These are phyloP conservation scores for Austrofundulus limnaeus DNA, from an alignment of 2,113 vertebrate species.

Conservation along the genomic window DNA sequence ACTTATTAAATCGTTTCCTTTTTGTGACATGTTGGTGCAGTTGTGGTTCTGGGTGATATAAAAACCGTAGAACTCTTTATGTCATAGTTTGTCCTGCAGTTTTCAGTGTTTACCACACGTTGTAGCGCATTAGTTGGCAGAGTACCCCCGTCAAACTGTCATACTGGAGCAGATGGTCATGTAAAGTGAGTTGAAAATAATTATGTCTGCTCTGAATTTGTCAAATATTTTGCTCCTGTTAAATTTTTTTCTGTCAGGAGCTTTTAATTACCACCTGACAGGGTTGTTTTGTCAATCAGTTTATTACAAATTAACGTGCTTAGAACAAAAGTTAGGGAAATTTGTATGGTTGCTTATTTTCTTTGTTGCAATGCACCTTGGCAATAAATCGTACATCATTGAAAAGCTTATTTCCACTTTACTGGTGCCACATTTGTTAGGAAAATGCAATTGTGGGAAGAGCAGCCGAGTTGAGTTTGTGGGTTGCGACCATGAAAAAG, in stretches of 20 bases:
- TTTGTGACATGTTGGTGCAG: no score
- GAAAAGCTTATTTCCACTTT: no score
- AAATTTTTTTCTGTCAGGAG: conserved; percentile 10
- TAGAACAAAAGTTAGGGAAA: no score
- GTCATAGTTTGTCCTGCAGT: conserved; percentile 33
- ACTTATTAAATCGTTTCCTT: no score
- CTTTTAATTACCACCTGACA: conserved; percentile 5
- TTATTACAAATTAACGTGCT: background rate
- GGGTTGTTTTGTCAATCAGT: background rate
- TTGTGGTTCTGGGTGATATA: no score
- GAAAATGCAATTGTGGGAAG: no score
- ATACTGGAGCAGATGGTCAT: conserved; percentile 50
- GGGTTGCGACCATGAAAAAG: no score
- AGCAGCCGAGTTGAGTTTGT: no score
- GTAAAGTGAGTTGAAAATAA: conserved; percentile 29
- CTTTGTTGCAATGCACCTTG: no score
- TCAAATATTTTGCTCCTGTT: conserved; percentile 26
- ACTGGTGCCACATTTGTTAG: no score
- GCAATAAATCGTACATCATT: no score
- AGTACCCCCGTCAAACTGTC: conserved; percentile 36
- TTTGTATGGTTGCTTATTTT: no score
- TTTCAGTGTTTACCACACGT: conserved; percentile 40
- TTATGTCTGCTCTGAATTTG: conserved; percentile 30
- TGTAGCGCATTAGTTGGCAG: conserved; percentile 49
- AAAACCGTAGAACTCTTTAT: background rate